Base-by-base conservation (phyloP, 2,797 vertebrate species). In the Amniataba percoides region DNA sequence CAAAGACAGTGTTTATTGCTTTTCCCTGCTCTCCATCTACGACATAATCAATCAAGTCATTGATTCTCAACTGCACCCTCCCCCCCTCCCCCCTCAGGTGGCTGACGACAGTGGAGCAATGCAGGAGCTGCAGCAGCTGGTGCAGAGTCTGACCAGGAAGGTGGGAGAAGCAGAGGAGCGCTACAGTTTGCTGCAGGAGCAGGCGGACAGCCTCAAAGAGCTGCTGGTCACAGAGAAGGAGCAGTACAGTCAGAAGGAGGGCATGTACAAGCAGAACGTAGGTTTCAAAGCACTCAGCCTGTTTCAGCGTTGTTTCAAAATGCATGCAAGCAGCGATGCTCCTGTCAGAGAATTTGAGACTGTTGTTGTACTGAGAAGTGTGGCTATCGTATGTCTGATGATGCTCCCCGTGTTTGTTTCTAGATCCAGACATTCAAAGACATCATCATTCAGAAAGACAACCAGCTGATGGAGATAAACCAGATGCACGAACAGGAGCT, bases 401-500 rank as follows among this genome's bases (percentile, higher is more conserved):
- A 21, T 21, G 3, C 10, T 3, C 19, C 2, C 12, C 71, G 3
- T 71, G 13, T 69, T 61, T 71, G 25, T 27, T 84, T 95, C 81
- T 46, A 98, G 97, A 93, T 97, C 71, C 94, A 94, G 84, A 92
- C 96, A 0, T 95, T 96, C 85, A 97, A 97, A 90, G 95, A 96
- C 84, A 97, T 97, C 45, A 95, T 97, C 53, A 92, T 96, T 40
- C 95, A 97, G 90, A 97, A 97, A 36, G 96, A 97, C 11, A 94
- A 93, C 64, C 94, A 94, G 61, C 85, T 97, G 80, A 82, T 70
- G 49, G 92, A 95, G 81, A 73, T 95, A 34, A 95, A 92, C 64
- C 94, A 97, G 89, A 94, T 93, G 71, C 97, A 98, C 0, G 97
- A 97, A 45, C 96, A 97, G 86, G 97, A 97, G 76, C 96, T 98